Percentiles rank a stretch among this genome's conserved stretches.
Evolutionary conservation across 2,888 invertebrate species (phyloP).

Genomic region (Clanis bilineata): DNA sequence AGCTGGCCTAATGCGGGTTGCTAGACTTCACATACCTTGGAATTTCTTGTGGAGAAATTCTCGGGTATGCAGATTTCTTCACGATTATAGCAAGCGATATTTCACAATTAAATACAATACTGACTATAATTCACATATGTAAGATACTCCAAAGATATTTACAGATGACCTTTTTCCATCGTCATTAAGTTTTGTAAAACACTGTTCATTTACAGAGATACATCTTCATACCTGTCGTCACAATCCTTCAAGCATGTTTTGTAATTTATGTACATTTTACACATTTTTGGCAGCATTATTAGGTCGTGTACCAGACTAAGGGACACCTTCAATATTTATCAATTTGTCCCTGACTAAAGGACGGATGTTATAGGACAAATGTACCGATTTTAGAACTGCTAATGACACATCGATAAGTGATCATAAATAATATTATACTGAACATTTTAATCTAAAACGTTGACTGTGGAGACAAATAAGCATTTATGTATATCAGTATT

Average conservation of each 20-base stretch:
- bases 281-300: background rate
- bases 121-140: no score
- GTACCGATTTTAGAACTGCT: background rate
- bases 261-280: background rate
- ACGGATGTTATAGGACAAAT: background rate
- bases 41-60: no score
- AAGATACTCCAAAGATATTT: no score
- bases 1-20: no score
- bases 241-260: background rate
- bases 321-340: conserved; percentile 4
- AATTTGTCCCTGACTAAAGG: background rate
- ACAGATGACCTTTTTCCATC: no score
- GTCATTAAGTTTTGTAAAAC: no score
- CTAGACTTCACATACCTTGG: no score
- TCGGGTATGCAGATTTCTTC: no score
- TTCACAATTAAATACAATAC: no score
- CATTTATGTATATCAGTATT: no score
- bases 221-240: background rate
- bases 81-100: no score
- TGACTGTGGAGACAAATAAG: background rate
- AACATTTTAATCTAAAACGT: background rate
- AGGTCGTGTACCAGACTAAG: background rate
- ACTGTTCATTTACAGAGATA: background rate
- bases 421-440: background rate
- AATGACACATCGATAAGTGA: background rate